Conservation (phyloP, 2,888 invertebrate genomes). For the Polyommatus iphigenia region DNA sequence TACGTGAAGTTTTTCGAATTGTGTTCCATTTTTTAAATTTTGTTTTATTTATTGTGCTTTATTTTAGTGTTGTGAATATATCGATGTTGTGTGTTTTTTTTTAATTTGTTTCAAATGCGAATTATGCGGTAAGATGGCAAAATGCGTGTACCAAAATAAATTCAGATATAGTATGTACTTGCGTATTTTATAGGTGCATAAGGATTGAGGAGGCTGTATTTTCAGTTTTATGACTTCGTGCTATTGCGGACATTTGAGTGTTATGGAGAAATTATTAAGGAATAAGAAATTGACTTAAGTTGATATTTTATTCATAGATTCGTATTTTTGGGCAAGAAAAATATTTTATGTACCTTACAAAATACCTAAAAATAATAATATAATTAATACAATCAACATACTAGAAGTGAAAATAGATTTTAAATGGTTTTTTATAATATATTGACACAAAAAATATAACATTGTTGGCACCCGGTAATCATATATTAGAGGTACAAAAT, state of each 20-base stretch:
- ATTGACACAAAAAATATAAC: no score
- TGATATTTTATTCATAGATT: neutral
- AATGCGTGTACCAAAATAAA: conserved; percentile 45
- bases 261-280: neutral
- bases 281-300: neutral
- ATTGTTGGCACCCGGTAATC: no score
- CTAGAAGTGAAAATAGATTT: no score
- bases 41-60: neutral
- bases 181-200: conserved; percentile 14
- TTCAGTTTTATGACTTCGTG: conserved; percentile 15
- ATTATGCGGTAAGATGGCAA: conserved; percentile 13
- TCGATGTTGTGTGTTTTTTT: conserved; percentile 3
- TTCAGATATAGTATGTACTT: conserved; percentile 29
- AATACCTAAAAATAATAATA: no score
- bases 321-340: no score
- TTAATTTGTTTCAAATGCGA: conserved; percentile 2
- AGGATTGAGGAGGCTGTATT: neutral
- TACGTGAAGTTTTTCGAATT: conserved; percentile 17
- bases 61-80: conserved; percentile 15
- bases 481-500: no score
- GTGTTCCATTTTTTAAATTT: conserved; percentile 7
- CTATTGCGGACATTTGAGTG: neutral
- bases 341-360: no score
- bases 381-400: no score
- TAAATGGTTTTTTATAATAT: no score